Evolutionary conservation across 92 coral and sea anemone species (phyloP).

Genomic region (Epizoanthus rinbou): DNA sequence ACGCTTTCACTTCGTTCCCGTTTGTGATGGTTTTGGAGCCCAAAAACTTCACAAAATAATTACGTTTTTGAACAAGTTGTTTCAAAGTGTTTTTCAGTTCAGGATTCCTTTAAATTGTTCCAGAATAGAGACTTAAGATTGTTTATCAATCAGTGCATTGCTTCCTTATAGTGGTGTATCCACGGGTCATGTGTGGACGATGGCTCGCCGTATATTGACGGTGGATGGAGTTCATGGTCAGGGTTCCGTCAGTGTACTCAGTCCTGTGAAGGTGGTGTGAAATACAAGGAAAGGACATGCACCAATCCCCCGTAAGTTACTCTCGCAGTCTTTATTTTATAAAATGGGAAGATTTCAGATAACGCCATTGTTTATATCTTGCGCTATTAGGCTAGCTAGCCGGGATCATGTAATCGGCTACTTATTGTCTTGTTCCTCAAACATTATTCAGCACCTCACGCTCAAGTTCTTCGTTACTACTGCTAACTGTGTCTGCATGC

Average conservation of each 20-base stretch:
- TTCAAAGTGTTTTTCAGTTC: no score
- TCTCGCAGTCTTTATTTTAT: neutral
- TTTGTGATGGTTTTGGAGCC: no score
- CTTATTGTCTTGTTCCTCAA: no score
- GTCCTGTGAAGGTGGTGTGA: constrained; percentile 47
- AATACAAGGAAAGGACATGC: constrained; percentile 32
- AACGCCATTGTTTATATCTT: neutral
- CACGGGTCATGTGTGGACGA: constrained; percentile 54
- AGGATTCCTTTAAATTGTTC: no score
- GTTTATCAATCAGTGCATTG: neutral
- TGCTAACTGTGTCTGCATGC: no score
- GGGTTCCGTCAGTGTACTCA: constrained; percentile 40
- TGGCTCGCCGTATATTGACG: constrained; percentile 53
- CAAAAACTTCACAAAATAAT: no score
- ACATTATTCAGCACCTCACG: no score
- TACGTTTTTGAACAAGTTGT: no score
- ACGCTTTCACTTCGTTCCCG: no score
- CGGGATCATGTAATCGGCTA: no score
- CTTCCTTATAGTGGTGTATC: constrained; percentile 48
- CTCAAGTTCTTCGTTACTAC: no score
- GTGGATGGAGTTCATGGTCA: constrained; percentile 55
- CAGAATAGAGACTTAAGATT: neutral
- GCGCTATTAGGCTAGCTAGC: no score
- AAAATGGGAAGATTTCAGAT: neutral
- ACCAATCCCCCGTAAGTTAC: constrained; percentile 46